A percentile compares a stretch with the other conserved stretches of the same genome.
These are phyloP conservation scores for Eulimnadia texana DNA, from an alignment of 1,140 invertebrate species.

Conservation along the genomic window DNA sequence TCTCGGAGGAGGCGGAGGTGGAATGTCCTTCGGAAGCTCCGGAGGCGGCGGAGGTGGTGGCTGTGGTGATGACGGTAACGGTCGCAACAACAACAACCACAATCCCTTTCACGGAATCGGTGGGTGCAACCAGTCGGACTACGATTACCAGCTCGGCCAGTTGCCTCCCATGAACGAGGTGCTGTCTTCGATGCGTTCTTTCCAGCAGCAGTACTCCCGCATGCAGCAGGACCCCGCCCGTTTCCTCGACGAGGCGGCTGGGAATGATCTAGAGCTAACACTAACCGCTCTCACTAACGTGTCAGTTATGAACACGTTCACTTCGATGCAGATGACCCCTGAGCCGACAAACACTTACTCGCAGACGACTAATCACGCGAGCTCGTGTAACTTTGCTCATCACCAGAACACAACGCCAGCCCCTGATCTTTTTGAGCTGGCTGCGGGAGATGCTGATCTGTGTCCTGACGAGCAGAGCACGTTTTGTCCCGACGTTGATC, in stretches of 20 bases:
- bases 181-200: neutral
- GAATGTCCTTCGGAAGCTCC: slow-evolving; percentile 2
- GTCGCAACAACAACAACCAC: neutral
- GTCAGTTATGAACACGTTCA: slow-evolving; percentile 3
- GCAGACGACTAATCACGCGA: slow-evolving; percentile 28
- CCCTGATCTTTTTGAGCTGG: slow-evolving; percentile 6
- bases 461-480: slow-evolving; percentile 2
- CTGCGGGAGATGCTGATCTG: neutral
- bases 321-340: slow-evolving; percentile 36
- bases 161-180: neutral
- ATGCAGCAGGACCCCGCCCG: neutral
- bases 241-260: neutral
- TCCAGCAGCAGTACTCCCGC: neutral
- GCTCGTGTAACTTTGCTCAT: slow-evolving; percentile 30
- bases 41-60: slow-evolving; percentile 5
- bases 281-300: neutral
- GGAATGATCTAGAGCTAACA: slow-evolving; percentile 9
- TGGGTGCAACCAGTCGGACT: slow-evolving; percentile 24
- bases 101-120: neutral
- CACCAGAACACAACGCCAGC: slow-evolving; percentile 21
- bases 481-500: slow-evolving; percentile 30
- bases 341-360: slow-evolving; percentile 23
- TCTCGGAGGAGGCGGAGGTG: neutral
- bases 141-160: slow-evolving; percentile 36
- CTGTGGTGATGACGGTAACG: neutral